A percentile compares a stretch with the other conserved stretches of the same genome.
These are phyloP conservation scores for Lagria hirta DNA, from an alignment of 2,888 invertebrate genomes.

Conservation along the genomic window DNA sequence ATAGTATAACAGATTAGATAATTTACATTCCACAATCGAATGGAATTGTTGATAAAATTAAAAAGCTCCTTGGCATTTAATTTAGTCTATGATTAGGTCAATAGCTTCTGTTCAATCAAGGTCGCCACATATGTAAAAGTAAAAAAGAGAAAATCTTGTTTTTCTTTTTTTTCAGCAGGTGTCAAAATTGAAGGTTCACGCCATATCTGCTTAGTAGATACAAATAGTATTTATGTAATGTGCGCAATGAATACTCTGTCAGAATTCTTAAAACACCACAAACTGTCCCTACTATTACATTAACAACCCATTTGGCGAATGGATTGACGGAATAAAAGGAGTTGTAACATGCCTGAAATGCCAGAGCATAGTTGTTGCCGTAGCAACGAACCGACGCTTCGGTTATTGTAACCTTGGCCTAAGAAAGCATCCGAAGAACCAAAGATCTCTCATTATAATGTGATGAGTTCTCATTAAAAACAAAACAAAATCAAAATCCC, in stretches of 20 bases:
- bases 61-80: slow-evolving; percentile 25
- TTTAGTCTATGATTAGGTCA: slow-evolving; percentile 40
- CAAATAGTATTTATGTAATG: too few relatives aligned
- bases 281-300: too few relatives aligned
- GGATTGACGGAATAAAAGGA: slow-evolving; percentile 7
- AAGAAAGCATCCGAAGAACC: slow-evolving; percentile 33
- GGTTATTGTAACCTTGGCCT: slow-evolving; percentile 39
- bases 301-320: slow-evolving; percentile 5
- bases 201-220: too few relatives aligned
- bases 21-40: slow-evolving; percentile 13
- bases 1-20: slow-evolving; percentile 22
- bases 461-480: too few relatives aligned
- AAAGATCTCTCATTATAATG: too few relatives aligned
- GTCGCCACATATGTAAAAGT: slow-evolving; percentile 28
- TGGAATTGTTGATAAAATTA: slow-evolving; percentile 17
- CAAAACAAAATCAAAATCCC: too few relatives aligned
- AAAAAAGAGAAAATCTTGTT: slow-evolving; percentile 16
- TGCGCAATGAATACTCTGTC: too few relatives aligned
- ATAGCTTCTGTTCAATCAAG: slow-evolving; percentile 41
- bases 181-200: too few relatives aligned
- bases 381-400: slow-evolving; percentile 37
- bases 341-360: slow-evolving; percentile 19
- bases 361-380: slow-evolving; percentile 31
- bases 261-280: too few relatives aligned
- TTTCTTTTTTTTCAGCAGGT: slow-evolving; percentile 21